These are phyloP conservation scores for Phalera bucephala DNA, from an alignment of 2,888 invertebrate genomes.

Conservation along the genomic window DNA sequence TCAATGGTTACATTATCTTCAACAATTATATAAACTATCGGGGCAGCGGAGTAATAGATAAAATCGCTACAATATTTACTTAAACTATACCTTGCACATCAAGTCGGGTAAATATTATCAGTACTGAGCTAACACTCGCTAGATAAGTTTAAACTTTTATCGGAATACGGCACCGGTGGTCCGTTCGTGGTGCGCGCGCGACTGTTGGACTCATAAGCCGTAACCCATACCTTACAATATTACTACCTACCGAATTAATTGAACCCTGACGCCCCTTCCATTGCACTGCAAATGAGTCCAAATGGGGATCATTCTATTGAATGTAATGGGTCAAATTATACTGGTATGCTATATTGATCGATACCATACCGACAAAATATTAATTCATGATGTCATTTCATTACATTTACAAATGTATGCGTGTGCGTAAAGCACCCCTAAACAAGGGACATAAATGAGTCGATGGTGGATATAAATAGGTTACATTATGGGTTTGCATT, in stretches of 20 bases:
- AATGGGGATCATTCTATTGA: constrained; percentile 38
- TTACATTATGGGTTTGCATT: constrained; percentile 32
- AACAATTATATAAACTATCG: constrained; percentile 2
- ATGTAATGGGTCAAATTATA: constrained; percentile 43
- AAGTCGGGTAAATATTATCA: constrained; percentile 51
- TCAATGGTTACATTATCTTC: constrained; percentile 21
- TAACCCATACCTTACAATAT: constrained; percentile 38
- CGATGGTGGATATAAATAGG: constrained; percentile 45
- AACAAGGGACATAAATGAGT: constrained; percentile 50
- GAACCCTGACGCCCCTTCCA: constrained; percentile 45
- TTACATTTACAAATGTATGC: constrained; percentile 48
- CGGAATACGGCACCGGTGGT: constrained; percentile 62
- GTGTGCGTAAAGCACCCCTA: constrained; percentile 56
- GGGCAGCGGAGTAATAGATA: not conserved
- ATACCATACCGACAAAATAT: constrained; percentile 50
- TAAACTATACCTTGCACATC: constrained; percentile 37
- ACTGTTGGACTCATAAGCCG: constrained; percentile 36
- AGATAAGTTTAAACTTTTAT: constrained; percentile 54
- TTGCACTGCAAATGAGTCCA: constrained; percentile 14
- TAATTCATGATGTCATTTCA: constrained; percentile 61
- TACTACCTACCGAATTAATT: constrained; percentile 42
- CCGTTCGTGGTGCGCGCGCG: constrained; percentile 52
- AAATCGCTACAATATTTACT: constrained; percentile 22
- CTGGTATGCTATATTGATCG: constrained; percentile 57
- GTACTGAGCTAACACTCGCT: constrained; percentile 41